These are phyloP conservation scores for Drosophila mayri DNA, from an alignment of 1,140 invertebrate genomes.

Conservation along the genomic window DNA sequence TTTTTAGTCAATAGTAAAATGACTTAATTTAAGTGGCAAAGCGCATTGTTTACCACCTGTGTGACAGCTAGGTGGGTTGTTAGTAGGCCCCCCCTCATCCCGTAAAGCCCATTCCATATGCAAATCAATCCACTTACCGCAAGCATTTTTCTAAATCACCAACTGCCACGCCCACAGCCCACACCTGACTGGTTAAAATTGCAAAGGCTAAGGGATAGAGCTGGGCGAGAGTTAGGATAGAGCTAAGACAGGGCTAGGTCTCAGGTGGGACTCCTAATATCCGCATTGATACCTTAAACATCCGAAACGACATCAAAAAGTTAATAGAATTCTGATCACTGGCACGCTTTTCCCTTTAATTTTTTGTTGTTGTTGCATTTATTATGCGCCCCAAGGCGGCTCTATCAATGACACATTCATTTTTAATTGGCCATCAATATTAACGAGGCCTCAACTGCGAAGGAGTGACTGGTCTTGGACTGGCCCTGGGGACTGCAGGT, in stretches of 20 bases:
- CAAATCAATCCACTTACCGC: constrained; percentile 9
- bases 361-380: not conserved
- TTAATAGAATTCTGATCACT: not conserved
- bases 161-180: not conserved
- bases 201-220: not conserved
- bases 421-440: constrained; percentile 50
- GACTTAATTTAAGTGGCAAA: constrained; percentile 5
- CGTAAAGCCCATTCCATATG: not conserved
- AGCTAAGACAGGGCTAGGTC: not conserved
- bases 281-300: not conserved
- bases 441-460: constrained; percentile 27
- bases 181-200: not conserved
- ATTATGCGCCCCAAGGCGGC: constrained; percentile 11
- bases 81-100: not conserved
- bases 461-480: constrained; percentile 1
- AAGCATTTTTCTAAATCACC: constrained; percentile 17
- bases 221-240: too few relatives aligned
- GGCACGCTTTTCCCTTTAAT: not conserved
- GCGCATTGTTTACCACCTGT: constrained; percentile 2
- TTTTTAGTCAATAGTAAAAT: not conserved
- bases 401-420: constrained; percentile 36
- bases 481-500: constrained; percentile 34
- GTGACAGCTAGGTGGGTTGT: not conserved
- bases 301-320: not conserved
- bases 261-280: not conserved